Base-by-base conservation (phyloP, 1,140 invertebrate genomes). In the Acromyrmex charruanus region DNA sequence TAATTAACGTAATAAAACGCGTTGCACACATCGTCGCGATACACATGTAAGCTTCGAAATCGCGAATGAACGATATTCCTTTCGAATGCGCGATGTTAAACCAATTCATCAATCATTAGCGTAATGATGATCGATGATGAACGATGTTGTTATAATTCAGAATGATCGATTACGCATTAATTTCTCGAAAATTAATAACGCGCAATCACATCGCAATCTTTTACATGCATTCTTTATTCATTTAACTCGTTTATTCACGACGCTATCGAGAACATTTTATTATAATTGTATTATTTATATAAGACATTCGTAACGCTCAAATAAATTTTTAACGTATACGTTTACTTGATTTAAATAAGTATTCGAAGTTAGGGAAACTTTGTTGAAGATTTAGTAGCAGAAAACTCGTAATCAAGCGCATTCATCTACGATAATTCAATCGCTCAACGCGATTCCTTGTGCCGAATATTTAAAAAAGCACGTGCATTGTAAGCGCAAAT, bases 121-220 rank as follows among this genome's bases (percentile, higher is more conserved):
- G 49, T 61, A 55, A 55, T 66, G 44, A 68, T 28, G 25, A 80
- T 55, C 65, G 21, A 71, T 31, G 21, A 71, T 28, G 18, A 68
- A 71, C n/a, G 35, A 74, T 74, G 7, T 16, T 39, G 21, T 81
- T 55, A 44, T 14, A 31, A 55, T 81, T 58, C 51, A 28, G 12
- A 71, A 71, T 81, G 18, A 71, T 71, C 51, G 35, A 58, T 81
- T 21, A 28, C 21, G 53, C 39, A 16, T 58, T 84, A 39, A 84
- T 35, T 61, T 25, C 44, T 61, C 16, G 35, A 84, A 31, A 61
- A 61, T 16, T 35, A 35, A 65, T 14, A 6, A 49, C 18, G 28
- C 31, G 25, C 68, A 55, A 66, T 3, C 28, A 18, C 35, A 39
- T 6, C 21, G 25, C 35, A 44, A 69, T 80, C 2, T n/a, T 39